A percentile compares a stretch with the other conserved stretches of the same genome.
Evolutionary conservation across 2,888 invertebrate genomes (phyloP).

Genomic region (Nemotelus pantherinus): DNA sequence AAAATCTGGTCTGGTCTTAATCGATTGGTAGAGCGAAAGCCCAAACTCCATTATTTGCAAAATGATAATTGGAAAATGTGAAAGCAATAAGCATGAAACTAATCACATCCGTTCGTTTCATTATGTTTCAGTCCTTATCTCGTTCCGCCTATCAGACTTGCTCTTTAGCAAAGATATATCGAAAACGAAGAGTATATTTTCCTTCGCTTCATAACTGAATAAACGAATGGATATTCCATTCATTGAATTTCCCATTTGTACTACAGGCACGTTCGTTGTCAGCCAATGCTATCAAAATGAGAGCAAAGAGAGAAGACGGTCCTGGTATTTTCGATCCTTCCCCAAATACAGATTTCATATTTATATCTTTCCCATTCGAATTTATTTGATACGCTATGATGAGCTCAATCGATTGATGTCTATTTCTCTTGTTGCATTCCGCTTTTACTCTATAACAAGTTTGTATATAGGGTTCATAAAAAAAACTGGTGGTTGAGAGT

Average conservation of each 20-base stretch:
- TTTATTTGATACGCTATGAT: conserved; percentile 49
- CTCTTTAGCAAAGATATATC: not conserved
- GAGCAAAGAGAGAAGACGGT: not conserved
- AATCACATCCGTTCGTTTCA: conserved; percentile 17
- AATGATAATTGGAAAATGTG: conserved; percentile 28
- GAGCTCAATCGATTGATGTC: conserved; percentile 51
- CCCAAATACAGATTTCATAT: conserved; percentile 32
- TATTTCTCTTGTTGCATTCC: conserved; percentile 39
- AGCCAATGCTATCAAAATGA: not conserved
- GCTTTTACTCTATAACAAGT: not conserved
- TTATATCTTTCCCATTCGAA: conserved; percentile 45
- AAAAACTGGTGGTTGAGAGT: too few relatives aligned
- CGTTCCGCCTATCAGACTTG: too few relatives aligned
- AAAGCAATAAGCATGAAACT: conserved; percentile 25
- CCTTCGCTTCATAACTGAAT: conserved; percentile 2
- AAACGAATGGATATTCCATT: conserved; percentile 23
- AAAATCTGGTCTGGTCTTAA: too few relatives aligned
- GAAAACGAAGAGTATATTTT: not conserved
- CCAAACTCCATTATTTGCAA: not conserved
- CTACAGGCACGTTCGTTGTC: not conserved
- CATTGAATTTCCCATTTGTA: not conserved
- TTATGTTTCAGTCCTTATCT: not conserved
- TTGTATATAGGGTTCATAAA: too few relatives aligned
- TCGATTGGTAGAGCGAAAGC: not conserved
- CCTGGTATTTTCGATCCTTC: not conserved